These are phyloP conservation scores for Orbicella faveolata DNA, from an alignment of 64 coral and sea anemone species.

Conservation along the genomic window DNA sequence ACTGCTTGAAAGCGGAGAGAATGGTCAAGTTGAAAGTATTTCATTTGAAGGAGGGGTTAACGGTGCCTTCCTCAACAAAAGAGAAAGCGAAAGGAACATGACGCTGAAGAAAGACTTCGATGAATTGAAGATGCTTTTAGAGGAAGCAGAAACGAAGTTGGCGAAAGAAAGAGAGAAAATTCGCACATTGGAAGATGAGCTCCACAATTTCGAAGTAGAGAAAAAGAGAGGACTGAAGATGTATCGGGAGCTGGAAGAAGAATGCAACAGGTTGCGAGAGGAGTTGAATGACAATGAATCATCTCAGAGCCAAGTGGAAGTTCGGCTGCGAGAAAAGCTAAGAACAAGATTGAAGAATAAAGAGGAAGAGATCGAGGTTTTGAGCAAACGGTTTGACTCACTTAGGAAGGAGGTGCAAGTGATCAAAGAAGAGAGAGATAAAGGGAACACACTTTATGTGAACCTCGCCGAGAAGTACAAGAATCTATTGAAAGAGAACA, in stretches of 20 bases:
- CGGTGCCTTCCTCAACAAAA: neutral
- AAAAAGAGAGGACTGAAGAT: constrained; percentile 9
- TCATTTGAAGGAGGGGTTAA: neutral
- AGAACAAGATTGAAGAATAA: neutral
- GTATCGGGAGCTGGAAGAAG: constrained; percentile 16
- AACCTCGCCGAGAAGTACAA: constrained; percentile 27
- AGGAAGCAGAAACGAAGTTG: neutral
- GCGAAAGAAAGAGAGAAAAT: constrained; percentile 10
- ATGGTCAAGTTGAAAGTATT: neutral
- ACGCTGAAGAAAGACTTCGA: constrained; percentile 10
- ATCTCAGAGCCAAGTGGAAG: neutral
- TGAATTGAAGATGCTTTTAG: neutral
- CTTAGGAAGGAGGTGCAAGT: neutral
- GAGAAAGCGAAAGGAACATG: neutral
- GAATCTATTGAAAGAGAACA: constrained; percentile 18
- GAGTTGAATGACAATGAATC: constrained; percentile 3
- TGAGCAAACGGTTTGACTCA: neutral
- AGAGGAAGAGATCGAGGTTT: constrained; percentile 17
- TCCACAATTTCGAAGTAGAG: constrained; percentile 25
- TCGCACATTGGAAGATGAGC: neutral
- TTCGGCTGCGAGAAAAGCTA: neutral
- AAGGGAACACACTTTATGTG: constrained; percentile 6
- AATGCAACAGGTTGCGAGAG: constrained; percentile 4
- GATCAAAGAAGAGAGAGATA: constrained; percentile 25
- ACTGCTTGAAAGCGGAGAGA: neutral